Evolutionary conservation across 2,888 invertebrate species (phyloP).

Genomic region (Drosophila silvestris): DNA sequence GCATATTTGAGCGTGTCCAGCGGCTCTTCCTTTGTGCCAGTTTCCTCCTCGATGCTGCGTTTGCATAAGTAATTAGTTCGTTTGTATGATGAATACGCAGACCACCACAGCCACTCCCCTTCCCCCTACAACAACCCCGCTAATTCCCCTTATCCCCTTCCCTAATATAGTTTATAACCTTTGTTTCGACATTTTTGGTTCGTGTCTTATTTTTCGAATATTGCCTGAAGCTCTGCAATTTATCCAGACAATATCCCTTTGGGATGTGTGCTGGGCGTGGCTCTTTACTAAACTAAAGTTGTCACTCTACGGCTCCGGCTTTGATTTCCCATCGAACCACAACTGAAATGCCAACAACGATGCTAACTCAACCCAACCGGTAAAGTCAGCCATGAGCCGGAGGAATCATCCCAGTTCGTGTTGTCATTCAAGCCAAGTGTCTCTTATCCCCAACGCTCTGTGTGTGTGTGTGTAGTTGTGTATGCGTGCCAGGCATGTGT

Average conservation of each 20-base stretch:
- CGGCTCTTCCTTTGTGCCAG: conserved; percentile 29
- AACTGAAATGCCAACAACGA: conserved; percentile 23
- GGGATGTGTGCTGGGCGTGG: conserved; percentile 29
- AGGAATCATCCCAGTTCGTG: conserved; percentile 1
- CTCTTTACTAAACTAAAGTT: conserved; percentile 34
- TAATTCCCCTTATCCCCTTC: neutral
- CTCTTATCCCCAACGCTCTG: conserved; percentile 56
- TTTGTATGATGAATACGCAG: conserved; percentile 32
- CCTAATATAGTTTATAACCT: neutral
- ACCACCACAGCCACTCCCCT: neutral
- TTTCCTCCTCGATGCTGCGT: conserved; percentile 34
- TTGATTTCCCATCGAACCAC: conserved; percentile 47
- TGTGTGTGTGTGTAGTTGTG: conserved; percentile 49
- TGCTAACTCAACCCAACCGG: conserved; percentile 3
- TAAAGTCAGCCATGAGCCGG: conserved; percentile 4
- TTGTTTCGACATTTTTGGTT: neutral
- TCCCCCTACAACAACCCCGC: neutral
- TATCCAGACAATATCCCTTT: conserved; percentile 9
- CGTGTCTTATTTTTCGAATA: neutral
- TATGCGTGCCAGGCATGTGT: conserved; percentile 56
- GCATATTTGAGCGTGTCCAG: conserved; percentile 37
- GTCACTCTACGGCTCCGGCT: conserved; percentile 34
- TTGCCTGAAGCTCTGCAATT: conserved; percentile 16
- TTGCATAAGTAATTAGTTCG: conserved; percentile 72
- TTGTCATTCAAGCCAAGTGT: conserved; percentile 58